Evolutionary conservation across 2,797 vertebrate genomes (phyloP).

Genomic region (Urophycis tenuis): DNA sequence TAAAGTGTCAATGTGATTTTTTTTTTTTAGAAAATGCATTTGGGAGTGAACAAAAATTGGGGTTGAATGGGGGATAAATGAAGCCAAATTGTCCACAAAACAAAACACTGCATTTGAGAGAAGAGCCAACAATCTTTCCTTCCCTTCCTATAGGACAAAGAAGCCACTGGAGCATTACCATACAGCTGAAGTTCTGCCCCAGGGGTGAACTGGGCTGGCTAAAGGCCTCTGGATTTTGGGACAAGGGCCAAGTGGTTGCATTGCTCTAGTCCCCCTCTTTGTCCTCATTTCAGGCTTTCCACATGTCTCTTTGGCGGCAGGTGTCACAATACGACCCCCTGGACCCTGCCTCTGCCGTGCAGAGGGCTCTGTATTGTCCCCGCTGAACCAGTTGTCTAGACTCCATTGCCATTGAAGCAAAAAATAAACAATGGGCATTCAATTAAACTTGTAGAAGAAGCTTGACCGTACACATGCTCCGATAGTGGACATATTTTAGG

Average conservation of each 20-base stretch:
- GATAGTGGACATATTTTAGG: slow-evolving; percentile 2
- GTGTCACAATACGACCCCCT: slow-evolving; percentile 60
- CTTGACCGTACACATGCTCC: not conserved
- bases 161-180: slow-evolving; percentile 61
- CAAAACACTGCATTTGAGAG: not conserved
- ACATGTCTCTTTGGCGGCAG: slow-evolving; percentile 68
- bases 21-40: not conserved
- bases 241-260: slow-evolving; percentile 46
- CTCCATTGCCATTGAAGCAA: slow-evolving; percentile 37
- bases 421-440: slow-evolving; percentile 25
- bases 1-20: too few relatives aligned
- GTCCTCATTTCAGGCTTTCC: slow-evolving; percentile 57
- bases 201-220: slow-evolving; percentile 48
- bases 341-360: slow-evolving; percentile 50
- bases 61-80: not conserved
- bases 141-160: slow-evolving; percentile 33
- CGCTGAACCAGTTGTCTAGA: slow-evolving; percentile 56
- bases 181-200: slow-evolving; percentile 69
- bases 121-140: not conserved
- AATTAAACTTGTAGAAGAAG: not conserved
- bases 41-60: not conserved
- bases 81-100: not conserved
- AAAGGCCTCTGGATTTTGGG: slow-evolving; percentile 47
- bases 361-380: slow-evolving; percentile 53
- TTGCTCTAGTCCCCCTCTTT: slow-evolving; percentile 58